Percentiles rank a stretch among this genome's conserved stretches.
Evolutionary conservation across 2,113 vertebrate species (phyloP).

Genomic region (Bungarus multicinctus): DNA sequence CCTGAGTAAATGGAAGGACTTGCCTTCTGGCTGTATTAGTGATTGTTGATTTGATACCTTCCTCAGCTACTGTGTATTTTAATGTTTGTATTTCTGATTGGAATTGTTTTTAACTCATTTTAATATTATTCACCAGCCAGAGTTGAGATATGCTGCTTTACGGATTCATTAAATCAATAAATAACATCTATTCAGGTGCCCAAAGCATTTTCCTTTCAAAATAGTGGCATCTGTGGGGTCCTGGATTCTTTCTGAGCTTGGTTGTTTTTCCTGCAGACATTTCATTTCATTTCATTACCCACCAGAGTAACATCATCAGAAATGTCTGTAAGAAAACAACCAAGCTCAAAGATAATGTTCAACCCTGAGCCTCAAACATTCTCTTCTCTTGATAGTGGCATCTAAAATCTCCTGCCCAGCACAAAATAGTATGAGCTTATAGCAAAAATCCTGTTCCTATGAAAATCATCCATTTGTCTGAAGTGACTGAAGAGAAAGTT

Average conservation of each 20-base stretch:
- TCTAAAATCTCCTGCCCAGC: background rate
- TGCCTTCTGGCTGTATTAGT: background rate
- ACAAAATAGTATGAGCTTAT: constrained; percentile 2
- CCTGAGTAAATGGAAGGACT: background rate
- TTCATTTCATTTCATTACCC: background rate
- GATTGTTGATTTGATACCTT: background rate
- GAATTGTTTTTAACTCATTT: background rate
- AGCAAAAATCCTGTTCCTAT: background rate
- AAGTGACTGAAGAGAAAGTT: constrained; percentile 12
- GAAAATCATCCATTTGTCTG: constrained; percentile 33
- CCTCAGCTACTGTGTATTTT: background rate
- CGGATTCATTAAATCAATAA: background rate
- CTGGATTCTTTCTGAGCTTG: background rate
- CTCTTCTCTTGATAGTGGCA: constrained; percentile 26
- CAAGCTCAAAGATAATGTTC: background rate
- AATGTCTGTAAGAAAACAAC: too few species aligned
- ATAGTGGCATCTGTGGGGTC: constrained; percentile 27
- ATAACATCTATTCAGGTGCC: constrained; percentile 20
- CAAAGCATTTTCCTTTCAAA: constrained; percentile 48
- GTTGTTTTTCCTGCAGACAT: background rate
- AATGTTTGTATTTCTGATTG: background rate
- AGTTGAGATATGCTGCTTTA: background rate
- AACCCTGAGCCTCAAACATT: background rate
- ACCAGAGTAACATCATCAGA: too few species aligned
- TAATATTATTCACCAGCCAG: background rate